Evolutionary conservation across 2,888 invertebrate species (phyloP).

Genomic region (Drosophila melanocephala): DNA sequence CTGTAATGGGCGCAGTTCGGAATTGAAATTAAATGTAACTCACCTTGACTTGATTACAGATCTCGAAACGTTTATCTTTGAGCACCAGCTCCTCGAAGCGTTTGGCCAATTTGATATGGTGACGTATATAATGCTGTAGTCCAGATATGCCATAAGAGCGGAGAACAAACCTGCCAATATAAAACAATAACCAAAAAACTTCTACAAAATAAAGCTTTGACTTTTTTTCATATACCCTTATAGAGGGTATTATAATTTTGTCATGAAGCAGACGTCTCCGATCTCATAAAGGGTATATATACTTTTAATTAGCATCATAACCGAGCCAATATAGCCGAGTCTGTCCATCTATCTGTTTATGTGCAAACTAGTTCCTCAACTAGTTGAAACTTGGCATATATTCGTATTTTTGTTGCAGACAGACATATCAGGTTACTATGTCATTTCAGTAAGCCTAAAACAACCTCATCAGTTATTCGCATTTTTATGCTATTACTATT

Average conservation of each 20-base stretch:
- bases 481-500: not conserved
- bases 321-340: not conserved
- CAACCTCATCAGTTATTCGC: not conserved
- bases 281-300: not conserved
- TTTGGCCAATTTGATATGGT: conserved; percentile 96
- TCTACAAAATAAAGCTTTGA: not conserved
- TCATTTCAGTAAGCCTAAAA: not conserved
- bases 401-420: not conserved
- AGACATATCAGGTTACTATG: not conserved
- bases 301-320: not conserved
- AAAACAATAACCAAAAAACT: not conserved
- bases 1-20: conserved; percentile 21
- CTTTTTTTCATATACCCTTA: not conserved
- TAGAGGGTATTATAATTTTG: not conserved
- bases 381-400: not conserved
- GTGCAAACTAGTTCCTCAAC: not conserved
- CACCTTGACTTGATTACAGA: conserved; percentile 96
- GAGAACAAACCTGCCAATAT: conserved; percentile 90
- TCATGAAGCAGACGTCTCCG: not conserved
- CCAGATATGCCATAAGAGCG: conserved; percentile 97
- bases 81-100: conserved; percentile 93
- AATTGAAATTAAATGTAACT: conserved; percentile 69
- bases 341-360: not conserved
- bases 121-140: conserved; percentile 95
- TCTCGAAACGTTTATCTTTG: conserved; percentile 94